These are phyloP conservation scores for Cheilosia impressa DNA, from an alignment of 2,888 invertebrate genomes.

Conservation along the genomic window DNA sequence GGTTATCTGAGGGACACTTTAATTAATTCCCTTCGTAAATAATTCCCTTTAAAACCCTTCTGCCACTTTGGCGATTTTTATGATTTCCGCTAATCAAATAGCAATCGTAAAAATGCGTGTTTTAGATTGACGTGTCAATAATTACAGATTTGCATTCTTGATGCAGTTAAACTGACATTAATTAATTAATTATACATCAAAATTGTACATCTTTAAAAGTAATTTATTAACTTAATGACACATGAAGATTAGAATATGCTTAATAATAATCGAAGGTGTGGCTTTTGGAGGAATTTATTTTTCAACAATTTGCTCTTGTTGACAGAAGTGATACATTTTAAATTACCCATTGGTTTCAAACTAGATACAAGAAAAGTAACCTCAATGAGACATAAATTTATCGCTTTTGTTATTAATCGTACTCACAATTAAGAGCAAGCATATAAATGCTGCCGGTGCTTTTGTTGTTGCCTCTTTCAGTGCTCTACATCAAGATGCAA, in stretches of 20 bases:
- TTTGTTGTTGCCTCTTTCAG: too few species aligned
- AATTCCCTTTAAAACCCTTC: background rate
- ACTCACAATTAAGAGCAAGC: too few species aligned
- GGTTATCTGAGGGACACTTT: too few species aligned
- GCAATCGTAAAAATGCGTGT: too few species aligned
- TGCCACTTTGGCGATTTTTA: background rate
- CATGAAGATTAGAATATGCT: slow-evolving; percentile 6
- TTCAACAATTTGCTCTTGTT: background rate
- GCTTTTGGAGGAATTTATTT: background rate
- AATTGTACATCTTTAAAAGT: slow-evolving; percentile 16
- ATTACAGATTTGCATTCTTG: slow-evolving; percentile 14
- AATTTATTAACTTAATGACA: slow-evolving; percentile 15
- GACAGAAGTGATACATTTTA: too few species aligned
- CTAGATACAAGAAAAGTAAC: too few species aligned
- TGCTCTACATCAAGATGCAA: too few species aligned
- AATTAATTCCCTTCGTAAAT: background rate
- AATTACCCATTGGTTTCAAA: too few species aligned
- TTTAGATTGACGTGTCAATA: background rate
- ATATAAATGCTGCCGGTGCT: too few species aligned
- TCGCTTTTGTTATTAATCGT: too few species aligned
- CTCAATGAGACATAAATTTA: too few species aligned
- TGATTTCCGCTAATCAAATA: background rate
- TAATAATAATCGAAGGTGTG: slow-evolving; percentile 11
- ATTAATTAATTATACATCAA: background rate
- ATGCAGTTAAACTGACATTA: slow-evolving; percentile 8